Evolutionary conservation across 92 coral and sea anemone genomes (phyloP), one percentile per base, ranked within the genome.

Genomic region (Diadumene lineata): DNA sequence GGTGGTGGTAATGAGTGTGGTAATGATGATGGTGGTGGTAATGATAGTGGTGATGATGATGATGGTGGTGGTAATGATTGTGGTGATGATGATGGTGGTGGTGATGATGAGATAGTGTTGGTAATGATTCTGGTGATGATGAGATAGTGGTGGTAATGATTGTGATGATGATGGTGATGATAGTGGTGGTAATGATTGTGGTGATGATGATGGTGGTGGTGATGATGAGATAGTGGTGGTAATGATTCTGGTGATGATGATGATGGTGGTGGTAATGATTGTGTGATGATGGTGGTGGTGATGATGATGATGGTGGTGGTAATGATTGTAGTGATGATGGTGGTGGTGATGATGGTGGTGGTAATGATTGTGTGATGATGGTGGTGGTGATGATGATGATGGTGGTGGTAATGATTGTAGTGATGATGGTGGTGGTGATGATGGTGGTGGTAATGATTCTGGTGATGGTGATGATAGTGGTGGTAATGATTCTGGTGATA

Each of bases 401-500:
- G 60, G 18, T 53, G 60, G 24, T 53, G 24, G 60, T 53, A 23
- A 16, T 53, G 60, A 4, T 53, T 13, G 19, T 53, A 23, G 19
- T 53, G 60, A 53, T 53, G 60, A 16, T 53, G 60, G n/a, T 53
- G 60, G 24, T 53, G 60, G 60, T 53, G 60, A 21, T 53, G 60
- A 23, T 53, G 60, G 24, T 53, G 19, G 60, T 53, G 60, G 24
- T 53, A 23, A 15, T 53, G 60, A 16, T 53, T 15, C 4, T 53
- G 60, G 24, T 53, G 60, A 53, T 53, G 60, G 2, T 53, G 6
- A 16, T 53, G 60, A 53, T 53, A 23, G 18, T 3, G 60, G 60
- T 53, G 60, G 18, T 53, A 23, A 53, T 53, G 19, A 23, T 53
- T 13, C 10, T 53, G 60, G n/a, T 53, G 60, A 53, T 53, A 21